A percentile compares a stretch with the other conserved stretches of the same genome.
phyloP scores from a whole-genome alignment of 2,888 invertebrate genomes.

The Baronia brevicornis region DNA sequence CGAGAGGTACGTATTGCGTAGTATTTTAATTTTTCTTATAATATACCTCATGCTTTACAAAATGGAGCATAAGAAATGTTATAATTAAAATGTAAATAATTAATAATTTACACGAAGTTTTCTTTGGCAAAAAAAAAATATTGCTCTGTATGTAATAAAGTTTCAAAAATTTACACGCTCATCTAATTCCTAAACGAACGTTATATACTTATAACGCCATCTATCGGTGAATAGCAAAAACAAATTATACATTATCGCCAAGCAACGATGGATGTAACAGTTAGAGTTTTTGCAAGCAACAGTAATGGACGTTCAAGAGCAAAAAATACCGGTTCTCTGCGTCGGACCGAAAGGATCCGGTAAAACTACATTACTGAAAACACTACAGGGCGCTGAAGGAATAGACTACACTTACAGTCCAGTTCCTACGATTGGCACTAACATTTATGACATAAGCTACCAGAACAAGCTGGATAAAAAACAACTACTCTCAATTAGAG shows the following conservation, averaged over 20 bases:
- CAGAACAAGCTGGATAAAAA: conserved; percentile 66
- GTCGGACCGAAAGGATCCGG: conserved; percentile 88
- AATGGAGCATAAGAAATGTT: too few species aligned
- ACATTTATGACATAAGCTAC: conserved; percentile 79
- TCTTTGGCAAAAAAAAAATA: too few species aligned
- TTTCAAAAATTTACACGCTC: too few species aligned
- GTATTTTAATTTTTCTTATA: too few species aligned
- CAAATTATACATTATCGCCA: too few species aligned
- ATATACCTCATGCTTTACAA: too few species aligned
- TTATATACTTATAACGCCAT: conserved; percentile 29
- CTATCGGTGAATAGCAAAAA: conserved; percentile 41
- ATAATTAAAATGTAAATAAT: too few species aligned
- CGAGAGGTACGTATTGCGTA: too few species aligned
- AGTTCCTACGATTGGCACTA: conserved; percentile 87
- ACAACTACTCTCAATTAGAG: conserved; percentile 77
- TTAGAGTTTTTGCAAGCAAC: too few species aligned
- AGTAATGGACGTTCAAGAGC: conserved; percentile 58
- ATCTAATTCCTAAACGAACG: conserved; percentile 6
- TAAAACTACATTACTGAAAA: conserved; percentile 86
- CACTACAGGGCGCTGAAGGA: conserved; percentile 79
- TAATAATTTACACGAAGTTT: too few species aligned
- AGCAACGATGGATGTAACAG: too few species aligned
- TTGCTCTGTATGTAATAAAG: too few species aligned
- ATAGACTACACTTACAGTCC: conserved; percentile 87
- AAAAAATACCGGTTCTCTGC: conserved; percentile 74